Base-by-base conservation (phyloP, 2,888 invertebrate genomes). In the Chymomyza fuscimana region DNA sequence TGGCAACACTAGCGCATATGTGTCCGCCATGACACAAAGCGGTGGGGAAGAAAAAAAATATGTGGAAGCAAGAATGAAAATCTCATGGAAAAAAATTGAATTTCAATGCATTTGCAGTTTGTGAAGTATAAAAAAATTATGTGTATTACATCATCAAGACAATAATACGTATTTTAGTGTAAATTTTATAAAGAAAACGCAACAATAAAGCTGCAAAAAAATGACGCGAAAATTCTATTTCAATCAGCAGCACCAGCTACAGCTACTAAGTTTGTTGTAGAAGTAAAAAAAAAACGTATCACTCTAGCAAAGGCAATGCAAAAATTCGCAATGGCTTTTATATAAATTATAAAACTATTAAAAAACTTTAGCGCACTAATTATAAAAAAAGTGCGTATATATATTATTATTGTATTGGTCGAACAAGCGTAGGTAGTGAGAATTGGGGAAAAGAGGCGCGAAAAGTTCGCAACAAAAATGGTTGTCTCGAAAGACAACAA, bases 401-500 rank as follows among this genome's bases (percentile, higher is more conserved):
- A 60, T 5, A 63, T 61, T 52, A 74, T 70, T 78, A 72, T 80
- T 81, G 74, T 72, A 46, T 46, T 46, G 40, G 12, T 46, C 6
- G 40, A 2, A 12, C 10, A 12, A 46, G 40, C 40, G 12, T 46
- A 12, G 40, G 10, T 12, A 46, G 40, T 46, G 40, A 46, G 40
- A 46, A 46, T 46, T 46, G 67, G 73, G 74, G 78, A 84, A 79
- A 81, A 84, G 83, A 88, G 87, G 83, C 83, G 83, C 88, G 82
- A 84, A 84, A 83, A 87, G 67, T 79, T 85, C 63, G 82, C 83
- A 67, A 83, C 84, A 88, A 90, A 86, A 89, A 92, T 92, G 92
- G 92, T 92, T 87, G 92, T 92, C 77, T 92, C 92, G 67, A 91
- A 91, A 90, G 91, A 91, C 82, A 89, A 89, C 85, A 92, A 92